Conservation (phyloP, 2,797 vertebrate genomes). For the Cottoperca gobio region DNA sequence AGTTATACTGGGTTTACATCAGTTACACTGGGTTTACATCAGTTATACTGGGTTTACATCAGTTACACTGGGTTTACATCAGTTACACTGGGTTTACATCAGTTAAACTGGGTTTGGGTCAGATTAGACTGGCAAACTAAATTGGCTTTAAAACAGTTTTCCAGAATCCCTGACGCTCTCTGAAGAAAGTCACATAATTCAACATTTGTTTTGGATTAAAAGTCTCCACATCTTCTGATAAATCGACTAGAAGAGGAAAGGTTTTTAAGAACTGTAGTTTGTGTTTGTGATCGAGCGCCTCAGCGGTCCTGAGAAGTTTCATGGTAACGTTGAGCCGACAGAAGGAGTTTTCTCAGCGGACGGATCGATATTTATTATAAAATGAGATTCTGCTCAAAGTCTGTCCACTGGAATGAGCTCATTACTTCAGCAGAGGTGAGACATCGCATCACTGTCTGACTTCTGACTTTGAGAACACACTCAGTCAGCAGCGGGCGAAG, state of each 20-base stretch:
- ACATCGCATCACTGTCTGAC: neutral
- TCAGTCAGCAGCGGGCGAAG: conserved; percentile 1
- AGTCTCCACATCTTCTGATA: neutral
- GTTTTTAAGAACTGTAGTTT: neutral
- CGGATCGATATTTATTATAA: conserved; percentile 31
- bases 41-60: neutral
- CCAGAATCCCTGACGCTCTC: too few species aligned
- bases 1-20: too few species aligned
- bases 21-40: too few species aligned
- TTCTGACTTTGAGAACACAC: neutral
- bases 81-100: neutral
- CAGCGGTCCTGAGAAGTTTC: neutral
- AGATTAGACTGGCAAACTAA: neutral
- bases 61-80: too few species aligned
- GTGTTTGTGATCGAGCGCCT: neutral
- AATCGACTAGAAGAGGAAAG: too few species aligned
- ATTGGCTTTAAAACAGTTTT: neutral
- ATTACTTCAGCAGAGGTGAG: conserved; percentile 19
- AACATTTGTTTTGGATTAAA: neutral
- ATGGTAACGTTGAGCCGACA: neutral
- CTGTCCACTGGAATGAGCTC: conserved; percentile 25
- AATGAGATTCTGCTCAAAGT: conserved; percentile 10
- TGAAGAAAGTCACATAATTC: neutral
- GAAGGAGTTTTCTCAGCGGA: neutral
- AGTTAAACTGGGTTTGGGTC: neutral